A percentile compares a stretch with the other conserved stretches of the same genome.
Evolutionary conservation across 1,140 invertebrate genomes (phyloP).

Genomic region (Eueides isabella): DNA sequence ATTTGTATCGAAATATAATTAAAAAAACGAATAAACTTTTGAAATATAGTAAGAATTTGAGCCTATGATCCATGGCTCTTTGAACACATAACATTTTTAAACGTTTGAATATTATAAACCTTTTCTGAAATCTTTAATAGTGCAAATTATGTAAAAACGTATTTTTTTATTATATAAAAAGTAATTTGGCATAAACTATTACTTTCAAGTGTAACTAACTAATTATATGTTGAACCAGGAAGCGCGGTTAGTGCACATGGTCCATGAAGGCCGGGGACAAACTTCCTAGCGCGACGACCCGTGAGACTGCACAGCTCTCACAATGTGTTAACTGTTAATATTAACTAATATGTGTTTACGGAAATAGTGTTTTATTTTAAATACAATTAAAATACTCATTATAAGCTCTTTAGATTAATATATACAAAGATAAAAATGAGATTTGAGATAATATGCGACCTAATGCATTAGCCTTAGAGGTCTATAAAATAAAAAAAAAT

Average conservation of each 20-base stretch:
- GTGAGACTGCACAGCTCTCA: constrained; percentile 43
- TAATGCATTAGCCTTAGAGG: not conserved
- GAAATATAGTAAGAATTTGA: too few relatives aligned
- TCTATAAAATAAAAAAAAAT: not conserved
- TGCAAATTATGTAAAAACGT: too few relatives aligned
- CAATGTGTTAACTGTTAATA: constrained; percentile 21
- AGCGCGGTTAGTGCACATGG: constrained; percentile 59
- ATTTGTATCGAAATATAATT: too few relatives aligned
- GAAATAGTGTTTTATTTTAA: not conserved
- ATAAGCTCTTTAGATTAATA: not conserved
- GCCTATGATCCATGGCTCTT: too few relatives aligned
- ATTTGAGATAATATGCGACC: not conserved
- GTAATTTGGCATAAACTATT: not conserved
- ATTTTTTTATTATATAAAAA: not conserved
- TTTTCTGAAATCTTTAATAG: too few relatives aligned
- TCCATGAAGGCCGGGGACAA: constrained; percentile 66
- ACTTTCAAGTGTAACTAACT: not conserved
- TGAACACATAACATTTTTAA: too few relatives aligned
- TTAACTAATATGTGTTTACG: constrained; percentile 1
- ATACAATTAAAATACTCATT: not conserved
- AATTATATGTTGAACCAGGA: constrained; percentile 46
- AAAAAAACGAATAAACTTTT: too few relatives aligned
- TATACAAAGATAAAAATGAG: not conserved
- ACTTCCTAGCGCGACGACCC: constrained; percentile 55
- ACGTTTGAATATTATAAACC: too few relatives aligned